These are phyloP conservation scores for Psittacula cyanocephala DNA, from an alignment of 2,113 vertebrate genomes.

Conservation along the genomic window DNA sequence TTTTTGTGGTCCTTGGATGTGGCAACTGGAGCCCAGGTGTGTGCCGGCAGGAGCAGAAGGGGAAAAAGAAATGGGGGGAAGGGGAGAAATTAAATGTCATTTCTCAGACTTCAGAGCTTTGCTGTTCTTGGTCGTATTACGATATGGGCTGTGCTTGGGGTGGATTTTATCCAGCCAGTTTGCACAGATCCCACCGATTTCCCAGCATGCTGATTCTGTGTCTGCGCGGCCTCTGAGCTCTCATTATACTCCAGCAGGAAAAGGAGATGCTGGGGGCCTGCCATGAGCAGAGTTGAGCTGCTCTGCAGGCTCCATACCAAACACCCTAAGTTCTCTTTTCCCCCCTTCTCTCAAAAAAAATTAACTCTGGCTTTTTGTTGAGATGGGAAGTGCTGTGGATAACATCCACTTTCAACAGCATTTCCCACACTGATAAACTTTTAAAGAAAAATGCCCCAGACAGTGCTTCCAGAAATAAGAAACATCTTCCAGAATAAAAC, in stretches of 20 bases:
- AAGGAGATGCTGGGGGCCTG: not conserved
- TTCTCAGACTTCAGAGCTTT: not conserved
- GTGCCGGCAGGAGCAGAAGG: not conserved
- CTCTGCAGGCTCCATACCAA: not conserved
- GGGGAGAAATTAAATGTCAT: not conserved
- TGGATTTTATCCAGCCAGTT: conserved; percentile 22
- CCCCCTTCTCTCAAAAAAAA: not conserved
- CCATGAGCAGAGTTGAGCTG: not conserved
- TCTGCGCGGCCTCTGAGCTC: not conserved
- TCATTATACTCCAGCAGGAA: conserved; percentile 26
- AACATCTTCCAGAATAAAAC: not conserved
- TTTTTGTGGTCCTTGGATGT: not conserved
- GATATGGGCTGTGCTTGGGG: not conserved
- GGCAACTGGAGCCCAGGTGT: conserved; percentile 21
- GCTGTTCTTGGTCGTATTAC: not conserved
- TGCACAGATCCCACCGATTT: conserved; percentile 9
- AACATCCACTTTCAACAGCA: not conserved
- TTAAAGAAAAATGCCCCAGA: not conserved
- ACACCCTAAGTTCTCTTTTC: not conserved
- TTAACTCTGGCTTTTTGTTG: not conserved
- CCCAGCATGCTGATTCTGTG: conserved; percentile 15
- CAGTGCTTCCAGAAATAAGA: not conserved
- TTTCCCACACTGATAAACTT: not conserved
- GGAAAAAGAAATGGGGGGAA: not conserved
- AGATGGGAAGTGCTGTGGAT: not conserved